These are phyloP conservation scores for Plagiodera versicolora DNA, from an alignment of 2,888 invertebrate species.

Conservation along the genomic window DNA sequence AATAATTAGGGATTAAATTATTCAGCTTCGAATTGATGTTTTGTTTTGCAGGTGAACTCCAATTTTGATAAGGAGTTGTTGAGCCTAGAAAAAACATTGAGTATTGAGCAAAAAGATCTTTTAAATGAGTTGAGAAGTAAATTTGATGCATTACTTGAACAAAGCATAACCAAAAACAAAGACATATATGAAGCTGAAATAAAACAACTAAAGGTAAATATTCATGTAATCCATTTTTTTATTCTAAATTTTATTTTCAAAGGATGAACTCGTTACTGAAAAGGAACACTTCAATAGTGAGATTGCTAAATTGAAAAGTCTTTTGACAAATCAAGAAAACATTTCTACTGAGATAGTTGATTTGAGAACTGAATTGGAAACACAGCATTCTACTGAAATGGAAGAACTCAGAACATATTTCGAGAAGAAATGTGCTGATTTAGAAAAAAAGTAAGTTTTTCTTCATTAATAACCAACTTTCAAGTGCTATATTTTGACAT, in stretches of 20 bases:
- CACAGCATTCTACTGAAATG: slow-evolving; percentile 74
- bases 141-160: slow-evolving; percentile 38
- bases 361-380: slow-evolving; percentile 63
- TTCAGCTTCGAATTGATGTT: too few relatives aligned
- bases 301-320: slow-evolving; percentile 58
- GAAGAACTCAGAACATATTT: slow-evolving; percentile 78
- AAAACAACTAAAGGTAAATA: slow-evolving; percentile 40
- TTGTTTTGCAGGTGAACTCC: not conserved
- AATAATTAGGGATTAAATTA: too few relatives aligned
- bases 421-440: slow-evolving; percentile 76
- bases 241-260: slow-evolving; percentile 8
- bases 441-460: slow-evolving; percentile 70
- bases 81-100: slow-evolving; percentile 36
- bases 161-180: slow-evolving; percentile 33
- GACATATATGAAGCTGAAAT: slow-evolving; percentile 38
- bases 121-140: slow-evolving; percentile 39
- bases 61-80: slow-evolving; percentile 21
- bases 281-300: slow-evolving; percentile 61
- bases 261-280: slow-evolving; percentile 51
- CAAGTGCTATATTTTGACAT: slow-evolving; percentile 20
- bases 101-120: slow-evolving; percentile 30
- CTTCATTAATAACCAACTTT: not conserved
- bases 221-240: slow-evolving; percentile 7
- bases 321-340: slow-evolving; percentile 61
- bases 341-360: slow-evolving; percentile 61